Evolutionary conservation across 1,140 invertebrate genomes (phyloP).

Genomic region (Cyclargus thomasi): DNA sequence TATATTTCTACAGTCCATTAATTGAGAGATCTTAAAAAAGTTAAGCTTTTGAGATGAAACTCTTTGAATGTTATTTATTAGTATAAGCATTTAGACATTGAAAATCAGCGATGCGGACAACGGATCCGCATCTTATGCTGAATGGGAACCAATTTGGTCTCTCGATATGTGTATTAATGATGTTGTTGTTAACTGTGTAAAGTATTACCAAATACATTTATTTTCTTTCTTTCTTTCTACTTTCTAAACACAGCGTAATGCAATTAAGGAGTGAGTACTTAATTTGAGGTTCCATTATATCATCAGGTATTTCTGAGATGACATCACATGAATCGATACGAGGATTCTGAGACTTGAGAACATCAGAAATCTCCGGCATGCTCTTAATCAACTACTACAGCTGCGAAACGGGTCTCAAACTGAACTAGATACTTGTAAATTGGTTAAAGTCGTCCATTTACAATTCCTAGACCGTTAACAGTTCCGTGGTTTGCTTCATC

Average conservation of each 20-base stretch:
- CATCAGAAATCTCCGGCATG: too few relatives aligned
- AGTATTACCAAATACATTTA: too few relatives aligned
- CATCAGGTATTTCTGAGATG: neutral
- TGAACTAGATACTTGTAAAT: conserved; percentile 1
- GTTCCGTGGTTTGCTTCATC: neutral
- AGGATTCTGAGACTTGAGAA: neutral
- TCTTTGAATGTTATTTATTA: neutral
- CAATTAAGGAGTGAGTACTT: too few relatives aligned
- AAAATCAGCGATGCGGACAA: too few relatives aligned
- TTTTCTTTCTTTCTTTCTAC: too few relatives aligned
- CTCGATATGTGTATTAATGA: too few relatives aligned
- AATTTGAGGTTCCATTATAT: too few relatives aligned
- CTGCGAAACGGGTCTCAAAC: neutral
- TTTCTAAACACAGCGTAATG: too few relatives aligned
- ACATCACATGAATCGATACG: neutral
- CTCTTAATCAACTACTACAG: neutral
- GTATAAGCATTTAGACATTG: too few relatives aligned
- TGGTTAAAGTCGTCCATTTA: neutral
- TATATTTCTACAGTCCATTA: neutral
- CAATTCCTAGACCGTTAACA: neutral
- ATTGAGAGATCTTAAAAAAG: neutral
- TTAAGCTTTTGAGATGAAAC: neutral
- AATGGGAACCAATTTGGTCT: too few relatives aligned
- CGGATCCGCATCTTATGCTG: too few relatives aligned
- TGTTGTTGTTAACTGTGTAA: too few relatives aligned